These are phyloP conservation scores for Austrolebias charrua DNA, from an alignment of 2,797 vertebrate species.

Conservation along the genomic window DNA sequence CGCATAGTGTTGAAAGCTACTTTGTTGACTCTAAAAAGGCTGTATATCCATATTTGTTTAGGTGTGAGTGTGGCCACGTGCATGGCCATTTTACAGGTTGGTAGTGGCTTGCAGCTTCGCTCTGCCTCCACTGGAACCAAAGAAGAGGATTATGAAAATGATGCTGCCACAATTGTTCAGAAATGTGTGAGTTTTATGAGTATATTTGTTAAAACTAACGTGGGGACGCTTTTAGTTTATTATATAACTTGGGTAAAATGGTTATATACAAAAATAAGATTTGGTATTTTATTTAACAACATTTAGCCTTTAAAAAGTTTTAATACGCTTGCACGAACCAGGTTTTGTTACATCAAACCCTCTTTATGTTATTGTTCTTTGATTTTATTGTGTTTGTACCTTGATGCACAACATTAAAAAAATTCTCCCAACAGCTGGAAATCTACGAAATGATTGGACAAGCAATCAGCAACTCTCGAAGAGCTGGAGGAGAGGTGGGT, in stretches of 20 bases:
- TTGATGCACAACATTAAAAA: not conserved
- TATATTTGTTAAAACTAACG: not conserved
- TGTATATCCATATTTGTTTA: constrained; percentile 45
- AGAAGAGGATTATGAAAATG: constrained; percentile 98
- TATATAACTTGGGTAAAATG: not conserved
- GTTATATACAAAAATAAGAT: not conserved
- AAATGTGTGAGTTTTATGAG: constrained; percentile 90
- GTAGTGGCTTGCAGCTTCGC: constrained; percentile 92
- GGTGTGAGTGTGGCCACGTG: constrained; percentile 98
- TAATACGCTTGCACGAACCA: not conserved
- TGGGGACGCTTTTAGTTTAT: not conserved
- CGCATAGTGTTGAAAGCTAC: not conserved
- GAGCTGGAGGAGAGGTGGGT: constrained; percentile 95
- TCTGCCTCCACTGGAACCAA: constrained; percentile 93
- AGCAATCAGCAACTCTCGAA: constrained; percentile 93
- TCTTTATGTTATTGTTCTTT: not conserved
- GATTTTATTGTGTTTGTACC: too few species aligned
- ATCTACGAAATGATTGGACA: constrained; percentile 99
- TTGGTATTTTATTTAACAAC: not conserved
- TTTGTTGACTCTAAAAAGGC: not conserved
- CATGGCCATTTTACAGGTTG: constrained; percentile 98
- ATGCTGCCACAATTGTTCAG: constrained; percentile 97
- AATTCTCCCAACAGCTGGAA: constrained; percentile 85
- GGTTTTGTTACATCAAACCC: not conserved
- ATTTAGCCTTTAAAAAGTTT: not conserved